A percentile compares a stretch with the other conserved stretches of the same genome.
These are phyloP conservation scores for Drosophila borealis DNA, from an alignment of 2,888 invertebrate genomes.

Conservation along the genomic window DNA sequence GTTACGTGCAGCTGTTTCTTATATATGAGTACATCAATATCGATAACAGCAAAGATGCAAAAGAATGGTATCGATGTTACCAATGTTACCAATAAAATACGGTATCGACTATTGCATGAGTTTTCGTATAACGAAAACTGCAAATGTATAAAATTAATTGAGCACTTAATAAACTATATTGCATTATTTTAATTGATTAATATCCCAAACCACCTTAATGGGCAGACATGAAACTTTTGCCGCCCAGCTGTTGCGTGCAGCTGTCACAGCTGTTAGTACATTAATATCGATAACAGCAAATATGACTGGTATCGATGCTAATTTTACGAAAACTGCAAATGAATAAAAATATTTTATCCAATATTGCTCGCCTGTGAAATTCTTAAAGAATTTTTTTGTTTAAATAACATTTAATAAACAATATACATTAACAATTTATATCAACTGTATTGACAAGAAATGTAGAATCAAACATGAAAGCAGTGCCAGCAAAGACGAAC, in stretches of 20 bases:
- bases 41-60: not conserved
- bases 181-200: constrained; percentile 55
- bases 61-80: not conserved
- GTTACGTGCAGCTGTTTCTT: constrained; percentile 9
- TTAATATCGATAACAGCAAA: not conserved
- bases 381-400: no score
- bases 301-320: not conserved
- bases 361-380: no score
- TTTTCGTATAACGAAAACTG: no score
- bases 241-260: constrained; percentile 14
- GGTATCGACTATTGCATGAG: no score
- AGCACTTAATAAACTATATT: constrained; percentile 8
- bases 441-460: no score
- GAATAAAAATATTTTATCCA: no score
- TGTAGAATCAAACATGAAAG: no score
- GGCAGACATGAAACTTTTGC: constrained; percentile 1
- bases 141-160: not conserved
- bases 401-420: no score
- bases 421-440: no score
- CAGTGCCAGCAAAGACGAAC: no score
- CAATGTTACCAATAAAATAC: not conserved
- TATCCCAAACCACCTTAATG: constrained; percentile 4
- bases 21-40: not conserved
- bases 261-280: not conserved
- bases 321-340: not conserved